A percentile compares a stretch with the other conserved stretches of the same genome.
phyloP scores from a whole-genome alignment of 1,140 invertebrate genomes.

The Stegodyphus dumicola region DNA sequence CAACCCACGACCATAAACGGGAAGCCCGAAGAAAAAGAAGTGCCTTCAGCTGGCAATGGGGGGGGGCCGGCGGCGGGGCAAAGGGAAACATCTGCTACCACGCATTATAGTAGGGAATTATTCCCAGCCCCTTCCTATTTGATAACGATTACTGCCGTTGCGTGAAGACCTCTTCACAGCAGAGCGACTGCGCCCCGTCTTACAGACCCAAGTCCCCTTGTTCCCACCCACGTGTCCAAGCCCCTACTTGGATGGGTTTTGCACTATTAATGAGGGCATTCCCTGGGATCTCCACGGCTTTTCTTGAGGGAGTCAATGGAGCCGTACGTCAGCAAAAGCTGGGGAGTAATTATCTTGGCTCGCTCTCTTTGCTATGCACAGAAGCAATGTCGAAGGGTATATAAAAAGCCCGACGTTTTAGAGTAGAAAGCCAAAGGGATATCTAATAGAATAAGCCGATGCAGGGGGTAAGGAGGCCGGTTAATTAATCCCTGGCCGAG shows the following conservation, averaged over 20 bases:
- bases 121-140: conserved; percentile 29
- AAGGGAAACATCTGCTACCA: conserved; percentile 53
- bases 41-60: background rate
- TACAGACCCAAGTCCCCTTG: background rate
- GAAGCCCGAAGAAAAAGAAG: conserved; percentile 52
- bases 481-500: too few species aligned
- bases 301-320: background rate
- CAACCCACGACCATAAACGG: conserved; percentile 34
- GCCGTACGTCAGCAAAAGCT: too few species aligned
- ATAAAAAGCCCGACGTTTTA: too few species aligned
- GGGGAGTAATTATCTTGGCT: too few species aligned
- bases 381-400: too few species aligned
- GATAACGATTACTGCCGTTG: conserved; percentile 16
- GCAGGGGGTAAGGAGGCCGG: too few species aligned
- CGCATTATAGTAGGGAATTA: conserved; percentile 48
- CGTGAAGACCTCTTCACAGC: conserved; percentile 24
- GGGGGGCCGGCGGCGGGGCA: conserved; percentile 18
- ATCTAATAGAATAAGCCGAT: too few species aligned
- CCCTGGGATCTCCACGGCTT: background rate
- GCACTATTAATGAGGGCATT: conserved; percentile 13
- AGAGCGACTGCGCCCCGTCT: background rate
- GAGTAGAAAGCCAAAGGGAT: too few species aligned
- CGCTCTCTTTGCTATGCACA: too few species aligned
- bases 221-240: conserved; percentile 22
- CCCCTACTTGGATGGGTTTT: conserved; percentile 2